Base-by-base conservation (phyloP, 2,888 invertebrate genomes). In the Dyspetes luteomarginatus region DNA sequence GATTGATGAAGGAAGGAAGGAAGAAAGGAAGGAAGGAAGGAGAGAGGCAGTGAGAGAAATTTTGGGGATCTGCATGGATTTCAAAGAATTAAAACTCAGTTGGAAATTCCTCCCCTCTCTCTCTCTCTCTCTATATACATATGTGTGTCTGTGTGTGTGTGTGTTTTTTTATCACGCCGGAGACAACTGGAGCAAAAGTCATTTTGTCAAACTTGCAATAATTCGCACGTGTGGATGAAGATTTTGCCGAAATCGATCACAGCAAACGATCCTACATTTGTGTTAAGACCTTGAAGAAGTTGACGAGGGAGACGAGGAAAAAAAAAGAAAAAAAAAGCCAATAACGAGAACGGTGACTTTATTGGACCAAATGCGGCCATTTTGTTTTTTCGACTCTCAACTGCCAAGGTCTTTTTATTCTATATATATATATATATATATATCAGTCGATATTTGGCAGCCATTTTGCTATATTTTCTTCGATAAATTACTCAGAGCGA, bases 301-400 rank as follows among this genome's bases (percentile, higher is more conserved):
- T 36, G n/a, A 45, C 0, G 15, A 45, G 15, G 45, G 15, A 15
- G 15, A 45, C n/a, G 15, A 15, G 3, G 48, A 48, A 12, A 60
- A 36, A 52, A 43, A 65, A 56, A 64, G 68, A 4, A 15, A 75
- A 56, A 65, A 19, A 45, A 78, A 64, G 36, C 77, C 73, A 64
- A 78, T 71, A 78, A 71, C 55, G 45, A 68, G 60, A 67, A 67
- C 78, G n/a, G n/a, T n/a, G n/a, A 62, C 55, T 72, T 80, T 68
- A 74, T 82, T 77, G 60, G 75, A 80, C 58, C 76, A 67, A 67
- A 76, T 56, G 50, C 28, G 41, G 62, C 26, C 36, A 58, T 69
- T 75, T 75, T n/a, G n/a, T n/a, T n/a, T 60, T 50, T 45, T 19
- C 56, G 62, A 45, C 12, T 65, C 48, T 17, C 28, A n/a, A 69